Percentiles rank a stretch among this genome's conserved stretches.
Conservation (phyloP, 1,140 invertebrate species). For the Zaprionus lachaisei region DNA sequence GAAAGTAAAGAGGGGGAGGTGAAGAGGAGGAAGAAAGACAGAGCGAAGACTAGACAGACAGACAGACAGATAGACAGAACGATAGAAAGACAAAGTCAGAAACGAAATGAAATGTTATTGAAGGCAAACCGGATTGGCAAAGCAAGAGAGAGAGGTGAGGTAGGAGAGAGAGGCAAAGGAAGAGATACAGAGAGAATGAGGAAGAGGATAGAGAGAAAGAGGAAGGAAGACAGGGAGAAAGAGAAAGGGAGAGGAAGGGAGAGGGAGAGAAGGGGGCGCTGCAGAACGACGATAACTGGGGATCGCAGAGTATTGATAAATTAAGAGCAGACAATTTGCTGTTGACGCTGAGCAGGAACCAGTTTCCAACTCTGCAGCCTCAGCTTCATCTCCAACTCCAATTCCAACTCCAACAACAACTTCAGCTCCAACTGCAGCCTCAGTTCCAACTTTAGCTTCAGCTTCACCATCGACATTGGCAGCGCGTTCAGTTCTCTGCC, state of each 20-base stretch:
- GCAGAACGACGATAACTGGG: not conserved
- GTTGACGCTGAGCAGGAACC: conserved; percentile 51
- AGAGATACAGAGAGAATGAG: not conserved
- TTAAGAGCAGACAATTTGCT: conserved; percentile 63
- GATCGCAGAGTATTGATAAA: conserved; percentile 63
- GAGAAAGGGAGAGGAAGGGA: not conserved
- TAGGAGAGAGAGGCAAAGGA: too few species aligned
- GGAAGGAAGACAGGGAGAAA: not conserved
- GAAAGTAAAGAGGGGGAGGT: conserved; percentile 35
- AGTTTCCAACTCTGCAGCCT: conserved; percentile 49
- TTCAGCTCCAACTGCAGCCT: not conserved
- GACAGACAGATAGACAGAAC: not conserved
- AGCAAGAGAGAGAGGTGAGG: not conserved
- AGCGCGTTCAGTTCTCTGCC: not conserved
- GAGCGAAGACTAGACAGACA: not conserved
- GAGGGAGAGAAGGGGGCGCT: not conserved
- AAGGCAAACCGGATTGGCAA: conserved; percentile 54
- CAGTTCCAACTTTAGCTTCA: too few species aligned
- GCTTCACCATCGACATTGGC: too few species aligned
- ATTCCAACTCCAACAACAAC: not conserved
- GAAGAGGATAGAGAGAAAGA: not conserved
- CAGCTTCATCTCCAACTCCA: not conserved
- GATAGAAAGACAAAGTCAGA: conserved; percentile 37
- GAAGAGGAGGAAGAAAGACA: conserved; percentile 24
- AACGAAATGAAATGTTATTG: conserved; percentile 58